Base-by-base conservation (phyloP, 1,140 invertebrate species). In the Polyergus mexicanus region DNA sequence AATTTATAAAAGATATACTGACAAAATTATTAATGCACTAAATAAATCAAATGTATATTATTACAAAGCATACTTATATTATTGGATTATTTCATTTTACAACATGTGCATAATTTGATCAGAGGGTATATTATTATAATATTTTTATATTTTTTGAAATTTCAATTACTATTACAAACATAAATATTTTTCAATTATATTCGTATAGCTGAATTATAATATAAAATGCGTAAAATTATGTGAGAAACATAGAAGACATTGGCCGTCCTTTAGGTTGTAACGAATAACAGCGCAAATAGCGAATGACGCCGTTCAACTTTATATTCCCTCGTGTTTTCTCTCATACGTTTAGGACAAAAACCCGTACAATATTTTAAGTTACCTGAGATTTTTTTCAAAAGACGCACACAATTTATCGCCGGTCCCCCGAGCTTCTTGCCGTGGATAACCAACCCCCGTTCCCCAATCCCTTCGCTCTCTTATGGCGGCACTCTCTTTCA, bases 301-400 rank as follows among this genome's bases (percentile, higher is more conserved):
- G 76, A 66, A 68, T 47, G 51, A 47, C 28, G n/a, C 19, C 22
- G 8, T 51, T 13, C 28, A 13, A 38, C 41, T 13, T 11, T 25
- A 19, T 13, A 22, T 44, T 68, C 65, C 32, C 65, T 44, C 35
- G 75, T n/a, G 28, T 78, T 68, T 41, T 62, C 54, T n/a, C 78
- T 44, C 78, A 62, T 83, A 83, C 47, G 78, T 83, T 83, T 83
- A 62, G 68, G 38, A 44, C 68, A 74, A 83, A 83, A 83, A 83
- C 47, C 47, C 68, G 68, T 83, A 83, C 78, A 54, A 81, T 83
- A 83, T 83, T 83, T 83, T 83, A 83, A 83, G 78, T 83, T 83
- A 83, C 78, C 78, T 83, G 78, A 83, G 78, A 83, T 83, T 83
- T 83, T 83, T 83, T 83, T 83, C 68, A 83, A 68, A 83, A 83